Percentiles rank a stretch among this genome's conserved stretches.
phyloP scores from a whole-genome alignment of 2,888 invertebrate species.

The Drosophila anceps region DNA sequence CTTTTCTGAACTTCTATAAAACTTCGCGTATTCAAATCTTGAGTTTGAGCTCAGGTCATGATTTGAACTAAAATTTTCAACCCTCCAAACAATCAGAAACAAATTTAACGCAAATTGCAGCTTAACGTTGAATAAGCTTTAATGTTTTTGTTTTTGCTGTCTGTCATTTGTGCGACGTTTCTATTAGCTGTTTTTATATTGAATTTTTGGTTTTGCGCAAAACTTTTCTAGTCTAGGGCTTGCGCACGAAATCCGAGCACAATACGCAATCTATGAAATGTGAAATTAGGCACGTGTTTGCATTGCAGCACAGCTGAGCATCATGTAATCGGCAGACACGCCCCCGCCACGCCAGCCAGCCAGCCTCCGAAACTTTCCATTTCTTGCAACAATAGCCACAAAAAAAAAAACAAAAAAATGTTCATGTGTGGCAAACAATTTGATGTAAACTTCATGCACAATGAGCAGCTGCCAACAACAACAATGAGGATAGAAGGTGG shows the following conservation, averaged over 20 bases:
- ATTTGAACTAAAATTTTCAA: neutral
- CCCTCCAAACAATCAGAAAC: neutral
- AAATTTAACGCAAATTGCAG: neutral
- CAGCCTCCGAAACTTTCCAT: conserved; percentile 35
- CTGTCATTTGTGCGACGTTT: neutral
- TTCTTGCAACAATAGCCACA: conserved; percentile 36
- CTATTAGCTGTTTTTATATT: neutral
- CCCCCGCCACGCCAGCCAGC: conserved; percentile 11
- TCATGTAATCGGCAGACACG: conserved; percentile 34
- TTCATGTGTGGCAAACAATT: conserved; percentile 53
- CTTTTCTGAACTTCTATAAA: too few species aligned
- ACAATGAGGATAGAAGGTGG: neutral
- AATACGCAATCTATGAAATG: conserved; percentile 6
- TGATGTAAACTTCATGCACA: conserved; percentile 78
- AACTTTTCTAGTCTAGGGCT: neutral
- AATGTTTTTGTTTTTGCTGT: neutral
- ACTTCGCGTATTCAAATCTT: too few species aligned
- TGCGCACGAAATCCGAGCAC: neutral
- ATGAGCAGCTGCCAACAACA: conserved; percentile 52
- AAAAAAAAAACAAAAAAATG: neutral
- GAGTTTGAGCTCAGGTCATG: neutral
- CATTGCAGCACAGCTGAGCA: conserved; percentile 8
- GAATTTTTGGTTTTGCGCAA: conserved; percentile 3
- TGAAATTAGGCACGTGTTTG: conserved; percentile 31
- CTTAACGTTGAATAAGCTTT: neutral